A percentile compares a stretch with the other conserved stretches of the same genome.
Evolutionary conservation across 2,113 vertebrate genomes (phyloP).

Genomic region (Ctenomys sociabilis): DNA sequence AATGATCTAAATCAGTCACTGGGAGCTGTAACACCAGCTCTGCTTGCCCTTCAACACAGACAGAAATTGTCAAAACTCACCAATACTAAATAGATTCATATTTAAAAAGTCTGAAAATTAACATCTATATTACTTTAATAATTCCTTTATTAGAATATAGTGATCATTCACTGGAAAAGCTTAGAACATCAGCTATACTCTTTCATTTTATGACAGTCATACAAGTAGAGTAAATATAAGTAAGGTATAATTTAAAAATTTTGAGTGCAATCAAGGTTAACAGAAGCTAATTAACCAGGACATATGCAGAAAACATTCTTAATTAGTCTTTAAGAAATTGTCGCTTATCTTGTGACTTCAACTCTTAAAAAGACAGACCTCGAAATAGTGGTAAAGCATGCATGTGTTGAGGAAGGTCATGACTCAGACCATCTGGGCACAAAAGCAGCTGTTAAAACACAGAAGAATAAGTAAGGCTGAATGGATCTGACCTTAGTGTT

Average conservation of each 20-base stretch:
- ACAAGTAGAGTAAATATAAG: slow-evolving; percentile 62
- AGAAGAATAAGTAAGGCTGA: slow-evolving; percentile 18
- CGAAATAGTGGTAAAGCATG: background rate
- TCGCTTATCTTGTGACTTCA: slow-evolving; percentile 72
- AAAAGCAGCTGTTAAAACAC: slow-evolving; percentile 57
- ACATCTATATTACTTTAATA: slow-evolving; percentile 64
- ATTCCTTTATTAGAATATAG: slow-evolving; percentile 53
- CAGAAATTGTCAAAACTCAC: slow-evolving; percentile 60
- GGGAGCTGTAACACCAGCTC: slow-evolving; percentile 19
- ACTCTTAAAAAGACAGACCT: slow-evolving; percentile 55
- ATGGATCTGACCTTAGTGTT: slow-evolving; percentile 61
- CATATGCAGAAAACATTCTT: slow-evolving; percentile 73
- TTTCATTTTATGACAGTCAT: slow-evolving; percentile 65
- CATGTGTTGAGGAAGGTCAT: background rate
- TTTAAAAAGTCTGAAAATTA: slow-evolving; percentile 44
- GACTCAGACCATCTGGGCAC: slow-evolving; percentile 54
- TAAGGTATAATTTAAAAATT: slow-evolving; percentile 58
- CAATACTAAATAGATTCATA: slow-evolving; percentile 52
- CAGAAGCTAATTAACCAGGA: slow-evolving; percentile 76
- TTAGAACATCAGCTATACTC: slow-evolving; percentile 55
- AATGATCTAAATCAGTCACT: background rate
- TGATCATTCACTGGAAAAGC: slow-evolving; percentile 51
- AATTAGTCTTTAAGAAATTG: slow-evolving; percentile 76
- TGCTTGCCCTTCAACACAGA: slow-evolving; percentile 23
- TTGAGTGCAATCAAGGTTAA: slow-evolving; percentile 72